These are phyloP conservation scores for Aleiodes sp. DNA, from an alignment of 1,140 invertebrate genomes.

Conservation along the genomic window DNA sequence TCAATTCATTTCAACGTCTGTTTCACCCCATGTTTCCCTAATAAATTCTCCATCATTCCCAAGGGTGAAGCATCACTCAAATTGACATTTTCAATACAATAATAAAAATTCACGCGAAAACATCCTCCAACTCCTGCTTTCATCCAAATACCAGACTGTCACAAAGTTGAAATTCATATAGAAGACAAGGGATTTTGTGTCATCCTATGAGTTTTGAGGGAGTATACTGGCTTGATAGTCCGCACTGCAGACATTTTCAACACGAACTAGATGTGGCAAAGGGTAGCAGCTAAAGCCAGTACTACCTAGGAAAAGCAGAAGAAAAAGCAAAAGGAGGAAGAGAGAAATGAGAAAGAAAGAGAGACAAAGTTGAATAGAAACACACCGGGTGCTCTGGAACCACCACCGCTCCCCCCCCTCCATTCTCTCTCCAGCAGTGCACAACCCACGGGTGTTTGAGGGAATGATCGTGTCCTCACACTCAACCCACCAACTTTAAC, in stretches of 20 bases:
- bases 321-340: neutral
- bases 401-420: no score
- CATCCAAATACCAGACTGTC: neutral
- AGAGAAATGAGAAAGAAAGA: neutral
- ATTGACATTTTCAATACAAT: neutral
- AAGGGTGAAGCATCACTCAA: neutral
- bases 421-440: no score
- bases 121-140: no score
- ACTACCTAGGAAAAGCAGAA: constrained; percentile 13
- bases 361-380: neutral
- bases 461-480: no score
- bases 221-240: constrained; percentile 38
- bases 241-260: constrained; percentile 33
- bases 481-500: no score
- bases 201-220: constrained; percentile 1
- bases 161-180: neutral
- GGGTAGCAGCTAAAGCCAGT: no score
- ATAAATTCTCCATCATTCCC: neutral
- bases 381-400: neutral
- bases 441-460: no score
- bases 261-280: no score
- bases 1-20: no score
- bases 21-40: no score
- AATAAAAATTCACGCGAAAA: no score
- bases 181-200: neutral